Percentiles rank a stretch among this genome's conserved stretches.
phyloP scores from a whole-genome alignment of 2,797 vertebrate genomes.

The Zalophus californianus region DNA sequence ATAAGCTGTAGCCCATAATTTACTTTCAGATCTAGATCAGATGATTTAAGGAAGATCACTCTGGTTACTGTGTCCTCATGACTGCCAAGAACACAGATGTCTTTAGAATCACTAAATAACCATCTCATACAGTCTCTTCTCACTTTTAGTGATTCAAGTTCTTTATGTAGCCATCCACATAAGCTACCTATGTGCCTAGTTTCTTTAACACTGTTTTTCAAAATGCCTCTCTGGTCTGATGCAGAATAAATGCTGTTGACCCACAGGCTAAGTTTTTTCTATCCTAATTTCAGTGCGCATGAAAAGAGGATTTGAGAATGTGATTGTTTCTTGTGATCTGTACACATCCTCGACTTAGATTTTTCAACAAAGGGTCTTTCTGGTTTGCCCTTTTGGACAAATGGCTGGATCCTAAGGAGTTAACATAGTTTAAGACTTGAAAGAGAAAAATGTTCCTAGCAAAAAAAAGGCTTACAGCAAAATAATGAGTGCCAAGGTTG shows the following conservation, averaged over 20 bases:
- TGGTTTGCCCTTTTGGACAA: conserved; percentile 40
- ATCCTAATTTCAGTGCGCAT: not conserved
- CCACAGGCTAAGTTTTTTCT: not conserved
- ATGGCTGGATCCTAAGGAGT: conserved; percentile 71
- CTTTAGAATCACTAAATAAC: conserved; percentile 15
- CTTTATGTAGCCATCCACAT: not conserved
- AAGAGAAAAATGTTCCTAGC: conserved; percentile 73
- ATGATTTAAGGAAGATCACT: not conserved
- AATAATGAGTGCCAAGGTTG: conserved; percentile 75
- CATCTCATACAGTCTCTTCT: not conserved
- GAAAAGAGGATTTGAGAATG: not conserved
- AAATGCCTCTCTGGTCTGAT: not conserved
- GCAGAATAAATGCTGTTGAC: not conserved
- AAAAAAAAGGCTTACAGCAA: conserved; percentile 78
- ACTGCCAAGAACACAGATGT: not conserved
- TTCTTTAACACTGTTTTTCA: not conserved
- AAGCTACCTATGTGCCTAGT: not conserved
- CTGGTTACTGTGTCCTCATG: not conserved
- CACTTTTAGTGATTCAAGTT: not conserved
- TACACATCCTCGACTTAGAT: not conserved
- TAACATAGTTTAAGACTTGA: conserved; percentile 73
- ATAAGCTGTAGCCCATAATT: not conserved
- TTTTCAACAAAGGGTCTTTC: conserved; percentile 28
- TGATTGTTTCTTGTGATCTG: not conserved
- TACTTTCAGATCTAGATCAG: conserved; percentile 26